A percentile compares a stretch with the other conserved stretches of the same genome.
phyloP scores from a whole-genome alignment of 2,797 vertebrate genomes.

The Microchirus variegatus region DNA sequence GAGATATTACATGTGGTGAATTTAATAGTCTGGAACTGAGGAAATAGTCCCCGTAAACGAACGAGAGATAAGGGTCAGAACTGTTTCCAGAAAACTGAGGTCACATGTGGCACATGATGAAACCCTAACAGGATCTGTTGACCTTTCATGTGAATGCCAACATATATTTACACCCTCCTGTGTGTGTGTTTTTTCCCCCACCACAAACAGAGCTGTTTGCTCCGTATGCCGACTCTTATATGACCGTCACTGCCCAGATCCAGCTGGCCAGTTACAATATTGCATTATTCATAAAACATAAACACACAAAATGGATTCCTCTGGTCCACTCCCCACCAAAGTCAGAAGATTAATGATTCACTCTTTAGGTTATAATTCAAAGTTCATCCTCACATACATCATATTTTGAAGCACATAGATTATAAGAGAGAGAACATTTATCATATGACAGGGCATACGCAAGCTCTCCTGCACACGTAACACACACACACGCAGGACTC shows the following conservation, averaged over 20 bases:
- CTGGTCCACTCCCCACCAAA: slow-evolving; percentile 80
- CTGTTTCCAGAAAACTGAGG: slow-evolving; percentile 25
- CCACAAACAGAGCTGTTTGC: slow-evolving; percentile 75
- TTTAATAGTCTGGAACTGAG: no score
- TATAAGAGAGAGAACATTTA: slow-evolving; percentile 88
- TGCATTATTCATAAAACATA: slow-evolving; percentile 86
- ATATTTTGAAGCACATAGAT: slow-evolving; percentile 91
- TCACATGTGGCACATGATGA: slow-evolving; percentile 33
- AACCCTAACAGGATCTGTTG: slow-evolving; percentile 51
- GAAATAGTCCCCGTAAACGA: no score
- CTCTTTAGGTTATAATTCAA: slow-evolving; percentile 90
- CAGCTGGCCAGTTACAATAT: slow-evolving; percentile 78
- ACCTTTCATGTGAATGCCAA: slow-evolving; percentile 63
- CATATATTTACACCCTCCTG: slow-evolving; percentile 44
- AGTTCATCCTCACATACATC: slow-evolving; percentile 91
- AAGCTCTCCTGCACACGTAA: slow-evolving; percentile 71
- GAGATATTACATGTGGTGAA: no score
- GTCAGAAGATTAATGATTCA: slow-evolving; percentile 88
- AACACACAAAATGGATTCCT: slow-evolving; percentile 79
- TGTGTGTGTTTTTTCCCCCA: slow-evolving; percentile 50
- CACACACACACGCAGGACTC: slow-evolving; percentile 31
- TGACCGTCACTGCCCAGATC: slow-evolving; percentile 70
- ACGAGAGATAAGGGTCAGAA: not conserved
- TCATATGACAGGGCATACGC: slow-evolving; percentile 83
- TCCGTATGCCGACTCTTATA: slow-evolving; percentile 61